Evolutionary conservation across 2,797 vertebrate genomes (phyloP).

Genomic region (Discoglossus pictus): DNA sequence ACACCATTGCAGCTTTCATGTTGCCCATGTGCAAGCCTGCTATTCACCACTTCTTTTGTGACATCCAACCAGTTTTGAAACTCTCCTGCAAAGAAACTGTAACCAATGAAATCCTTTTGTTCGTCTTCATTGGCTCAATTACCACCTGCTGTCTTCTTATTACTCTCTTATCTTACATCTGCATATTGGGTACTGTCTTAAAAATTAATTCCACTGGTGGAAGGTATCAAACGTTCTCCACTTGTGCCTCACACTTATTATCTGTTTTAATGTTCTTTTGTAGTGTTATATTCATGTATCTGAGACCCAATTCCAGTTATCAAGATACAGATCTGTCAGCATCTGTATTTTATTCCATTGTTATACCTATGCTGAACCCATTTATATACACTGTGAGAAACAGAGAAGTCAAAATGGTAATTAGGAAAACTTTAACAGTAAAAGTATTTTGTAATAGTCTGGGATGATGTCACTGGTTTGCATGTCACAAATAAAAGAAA

Average conservation of each 20-base stretch:
- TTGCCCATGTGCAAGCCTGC: neutral
- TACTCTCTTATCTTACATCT: neutral
- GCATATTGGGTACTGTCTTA: neutral
- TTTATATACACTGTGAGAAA: conserved; percentile 56
- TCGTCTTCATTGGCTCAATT: neutral
- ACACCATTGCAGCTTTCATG: neutral
- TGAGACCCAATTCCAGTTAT: conserved; percentile 5
- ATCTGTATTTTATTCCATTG: conserved; percentile 56
- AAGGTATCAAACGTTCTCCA: conserved; percentile 2
- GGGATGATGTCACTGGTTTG: no score
- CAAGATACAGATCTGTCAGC: conserved; percentile 29
- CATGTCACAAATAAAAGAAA: no score
- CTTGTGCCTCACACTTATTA: neutral
- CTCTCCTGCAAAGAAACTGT: neutral
- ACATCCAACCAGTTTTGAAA: conserved; percentile 25
- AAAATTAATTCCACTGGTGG: neutral
- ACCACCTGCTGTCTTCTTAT: neutral
- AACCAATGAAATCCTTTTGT: neutral
- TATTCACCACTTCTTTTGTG: conserved; percentile 46
- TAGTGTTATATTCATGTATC: conserved; percentile 1
- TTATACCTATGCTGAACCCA: conserved; percentile 55
- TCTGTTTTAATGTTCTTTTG: neutral
- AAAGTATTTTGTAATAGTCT: no score
- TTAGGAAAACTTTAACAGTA: no score
- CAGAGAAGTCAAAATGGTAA: conserved; percentile 50